phyloP scores from a whole-genome alignment of 2,113 vertebrate species.

The Cyprichromis sp. region DNA sequence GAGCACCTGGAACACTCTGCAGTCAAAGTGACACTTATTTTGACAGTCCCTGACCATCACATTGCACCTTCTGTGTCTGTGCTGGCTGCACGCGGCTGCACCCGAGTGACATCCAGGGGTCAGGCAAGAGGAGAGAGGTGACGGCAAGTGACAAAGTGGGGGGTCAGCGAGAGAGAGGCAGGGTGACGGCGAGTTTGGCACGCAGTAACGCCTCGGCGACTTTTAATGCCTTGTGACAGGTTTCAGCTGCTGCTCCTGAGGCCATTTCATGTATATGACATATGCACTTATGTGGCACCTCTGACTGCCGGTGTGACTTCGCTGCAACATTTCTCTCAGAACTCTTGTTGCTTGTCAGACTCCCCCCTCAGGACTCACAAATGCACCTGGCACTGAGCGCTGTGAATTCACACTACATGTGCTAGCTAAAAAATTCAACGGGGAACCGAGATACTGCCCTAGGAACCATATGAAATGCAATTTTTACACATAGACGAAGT shows the following conservation, averaged over 20 bases:
- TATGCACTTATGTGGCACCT: conserved; percentile 55
- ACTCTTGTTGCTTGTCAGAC: conserved; percentile 48
- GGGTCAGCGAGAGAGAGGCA: background rate
- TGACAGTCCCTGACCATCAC: conserved; percentile 50
- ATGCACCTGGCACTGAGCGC: conserved; percentile 44
- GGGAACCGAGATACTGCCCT: background rate
- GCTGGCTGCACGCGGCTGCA: conserved; percentile 36
- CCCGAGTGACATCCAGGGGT: conserved; percentile 33
- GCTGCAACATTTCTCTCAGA: conserved; percentile 46
- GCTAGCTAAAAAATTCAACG: background rate
- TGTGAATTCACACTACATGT: conserved; percentile 8
- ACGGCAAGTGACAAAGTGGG: conserved; percentile 38
- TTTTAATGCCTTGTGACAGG: conserved; percentile 47
- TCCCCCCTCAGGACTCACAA: conserved; percentile 27
- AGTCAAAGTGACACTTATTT: conserved; percentile 41
- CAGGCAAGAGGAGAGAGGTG: conserved; percentile 33
- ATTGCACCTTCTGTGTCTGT: conserved; percentile 29
- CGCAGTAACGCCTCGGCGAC: conserved; percentile 29
- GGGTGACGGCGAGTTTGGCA: conserved; percentile 11
- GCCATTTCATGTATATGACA: conserved; percentile 60
- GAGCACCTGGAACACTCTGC: conserved; percentile 1
- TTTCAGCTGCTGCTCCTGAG: conserved; percentile 62
- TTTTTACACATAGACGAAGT: background rate
- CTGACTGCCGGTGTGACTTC: conserved; percentile 44
- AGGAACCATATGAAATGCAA: background rate